Evolutionary conservation across 2,888 invertebrate species (phyloP), one percentile per base, ranked within the genome.

Genomic region (Pammene fasciana): DNA sequence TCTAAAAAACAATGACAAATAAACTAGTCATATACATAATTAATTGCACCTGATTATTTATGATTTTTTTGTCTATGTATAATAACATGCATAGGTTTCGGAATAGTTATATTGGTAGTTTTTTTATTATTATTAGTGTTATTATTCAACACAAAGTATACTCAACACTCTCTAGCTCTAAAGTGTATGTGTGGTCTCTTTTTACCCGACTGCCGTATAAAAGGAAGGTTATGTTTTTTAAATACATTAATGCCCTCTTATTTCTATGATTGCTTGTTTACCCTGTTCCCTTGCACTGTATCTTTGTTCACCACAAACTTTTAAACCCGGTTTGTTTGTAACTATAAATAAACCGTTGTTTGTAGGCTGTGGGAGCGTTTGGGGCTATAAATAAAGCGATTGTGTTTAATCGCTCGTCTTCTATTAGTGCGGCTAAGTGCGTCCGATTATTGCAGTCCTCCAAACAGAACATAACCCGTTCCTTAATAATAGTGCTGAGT

Each of bases 371-470:
- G 57, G 50, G 54, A 55, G 54, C 64, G 45, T 68, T 64, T 45
- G 54, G 38, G 11, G 64, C 68, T 65, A 70, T 70, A 70, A 65
- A 70, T 70, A 70, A 70, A 70, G 59, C 54, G 57, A 70, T 68
- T 59, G 59, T 43, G 41, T 52, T 56, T 70, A 70, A 70, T 70
- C 46, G 65, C 59, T 68, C 68, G 34, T 50, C 62, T 64, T 57
- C 64, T 64, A 68, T 64, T 59, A 70, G 65, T 59, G 52, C 18
- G 65, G 65, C 65, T 59, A 65, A 70, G 59, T 54, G 50, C 57
- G 59, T 14, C 68, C 46, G 59, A 70, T 70, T 70, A 70, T 65
- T 36, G 65, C 70, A 60, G 65, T 55, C 59, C 52, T 41, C 65
- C 65, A 48, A 60, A 70, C 59, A 43, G 68, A 56, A 54, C 43